Conservation (phyloP, 2,113 vertebrate genomes). For the Arothron firmamentum region DNA sequence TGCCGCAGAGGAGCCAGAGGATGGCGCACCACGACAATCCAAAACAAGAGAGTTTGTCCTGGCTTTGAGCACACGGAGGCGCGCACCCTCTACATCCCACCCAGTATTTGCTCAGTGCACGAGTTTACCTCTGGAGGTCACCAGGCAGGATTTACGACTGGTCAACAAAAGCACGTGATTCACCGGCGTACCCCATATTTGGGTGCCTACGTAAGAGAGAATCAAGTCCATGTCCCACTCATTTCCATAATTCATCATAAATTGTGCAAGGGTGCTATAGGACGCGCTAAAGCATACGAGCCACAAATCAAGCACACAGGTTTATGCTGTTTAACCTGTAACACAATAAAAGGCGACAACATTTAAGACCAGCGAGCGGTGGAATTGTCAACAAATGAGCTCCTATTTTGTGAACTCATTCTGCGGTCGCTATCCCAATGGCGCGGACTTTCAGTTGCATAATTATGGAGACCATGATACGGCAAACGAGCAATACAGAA, state of each 20-base stretch:
- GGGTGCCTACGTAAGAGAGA: constrained; percentile 99
- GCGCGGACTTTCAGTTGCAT: constrained; percentile 99
- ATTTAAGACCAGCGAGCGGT: not conserved
- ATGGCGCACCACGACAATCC: constrained; percentile 87
- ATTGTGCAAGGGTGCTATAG: constrained; percentile 99
- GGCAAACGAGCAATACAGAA: constrained; percentile 96
- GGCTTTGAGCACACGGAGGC: constrained; percentile 66
- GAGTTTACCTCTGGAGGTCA: constrained; percentile 99
- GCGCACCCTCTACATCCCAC: constrained; percentile 80
- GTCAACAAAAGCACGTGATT: constrained; percentile 99
- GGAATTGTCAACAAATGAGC: constrained; percentile 95
- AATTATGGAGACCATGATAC: constrained; percentile 99
- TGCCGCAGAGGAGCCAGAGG: constrained; percentile 76
- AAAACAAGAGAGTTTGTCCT: constrained; percentile 57
- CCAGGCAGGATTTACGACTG: constrained; percentile 99
- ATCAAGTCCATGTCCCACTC: constrained; percentile 99
- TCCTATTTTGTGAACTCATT: constrained; percentile 99
- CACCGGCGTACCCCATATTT: constrained; percentile 99
- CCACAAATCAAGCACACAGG: constrained; percentile 98
- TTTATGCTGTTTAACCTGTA: constrained; percentile 72
- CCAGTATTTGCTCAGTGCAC: constrained; percentile 88
- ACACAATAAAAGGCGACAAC: constrained; percentile 44
- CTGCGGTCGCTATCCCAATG: constrained; percentile 99
- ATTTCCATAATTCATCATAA: constrained; percentile 99
- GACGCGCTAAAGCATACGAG: constrained; percentile 97